Percentiles rank a stretch among this genome's conserved stretches.
These are phyloP conservation scores for Pemphigus obesinymphae DNA, from an alignment of 1,140 invertebrate genomes.

Conservation along the genomic window DNA sequence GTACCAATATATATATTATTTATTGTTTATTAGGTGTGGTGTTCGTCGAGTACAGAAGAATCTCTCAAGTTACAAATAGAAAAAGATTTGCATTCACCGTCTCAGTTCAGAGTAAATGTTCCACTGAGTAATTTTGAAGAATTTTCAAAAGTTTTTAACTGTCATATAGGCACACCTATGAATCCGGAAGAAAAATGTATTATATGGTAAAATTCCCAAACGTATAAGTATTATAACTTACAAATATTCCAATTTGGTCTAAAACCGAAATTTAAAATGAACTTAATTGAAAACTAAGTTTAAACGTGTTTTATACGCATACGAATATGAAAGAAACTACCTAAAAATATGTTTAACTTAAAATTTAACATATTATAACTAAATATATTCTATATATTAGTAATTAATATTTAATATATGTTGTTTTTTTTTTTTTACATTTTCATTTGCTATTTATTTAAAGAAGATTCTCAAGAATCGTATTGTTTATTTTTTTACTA, in stretches of 20 bases:
- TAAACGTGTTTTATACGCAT: not conserved
- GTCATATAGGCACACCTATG: conserved; percentile 72
- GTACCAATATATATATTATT: conserved; percentile 45
- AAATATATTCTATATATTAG: not conserved
- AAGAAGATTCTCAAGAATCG: not conserved
- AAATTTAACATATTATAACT: not conserved
- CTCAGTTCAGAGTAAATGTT: conserved; percentile 78
- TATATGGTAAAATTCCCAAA: conserved; percentile 69
- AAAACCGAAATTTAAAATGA: not conserved
- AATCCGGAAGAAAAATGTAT: conserved; percentile 87
- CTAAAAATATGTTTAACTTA: not conserved
- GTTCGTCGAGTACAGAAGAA: conserved; percentile 73
- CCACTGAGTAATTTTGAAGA: conserved; percentile 83
- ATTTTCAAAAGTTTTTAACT: conserved; percentile 83
- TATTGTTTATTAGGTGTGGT: conserved; percentile 69
- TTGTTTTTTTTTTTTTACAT: not conserved
- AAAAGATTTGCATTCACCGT: conserved; percentile 80
- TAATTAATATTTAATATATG: not conserved
- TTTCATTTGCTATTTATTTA: conserved; percentile 10
- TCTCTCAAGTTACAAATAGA: conserved; percentile 72
- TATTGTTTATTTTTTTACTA: conserved; percentile 25
- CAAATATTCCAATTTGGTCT: not conserved
- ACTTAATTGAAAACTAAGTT: not conserved
- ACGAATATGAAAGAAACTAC: no score
- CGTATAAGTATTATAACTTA: not conserved